Evolutionary conservation across 2,113 vertebrate species (phyloP).

Genomic region (Nannospalax galili): DNA sequence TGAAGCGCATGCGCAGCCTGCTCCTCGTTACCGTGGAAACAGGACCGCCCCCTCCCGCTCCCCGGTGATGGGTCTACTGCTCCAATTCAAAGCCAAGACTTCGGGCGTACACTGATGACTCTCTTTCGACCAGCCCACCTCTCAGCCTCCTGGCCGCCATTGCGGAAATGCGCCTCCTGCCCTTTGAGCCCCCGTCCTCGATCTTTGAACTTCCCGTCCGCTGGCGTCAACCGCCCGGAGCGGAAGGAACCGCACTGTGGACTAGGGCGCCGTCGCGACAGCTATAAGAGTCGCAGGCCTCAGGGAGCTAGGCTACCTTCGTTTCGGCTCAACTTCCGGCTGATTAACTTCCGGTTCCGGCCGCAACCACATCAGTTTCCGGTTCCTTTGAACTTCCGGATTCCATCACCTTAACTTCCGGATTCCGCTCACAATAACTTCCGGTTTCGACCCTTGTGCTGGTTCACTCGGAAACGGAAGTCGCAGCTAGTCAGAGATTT

Average conservation of each 20-base stretch:
- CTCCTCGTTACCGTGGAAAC: neutral
- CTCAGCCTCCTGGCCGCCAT: neutral
- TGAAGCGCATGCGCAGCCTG: neutral
- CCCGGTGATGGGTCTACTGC: too few species aligned
- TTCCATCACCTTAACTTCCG: neutral
- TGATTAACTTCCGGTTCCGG: neutral
- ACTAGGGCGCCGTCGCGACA: neutral
- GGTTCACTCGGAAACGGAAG: neutral
- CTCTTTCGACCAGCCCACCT: neutral
- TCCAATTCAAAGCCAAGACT: neutral
- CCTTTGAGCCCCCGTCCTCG: neutral
- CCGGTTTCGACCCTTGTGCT: too few species aligned
- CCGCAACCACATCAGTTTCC: too few species aligned
- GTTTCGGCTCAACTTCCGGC: neutral
- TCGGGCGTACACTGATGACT: neutral
- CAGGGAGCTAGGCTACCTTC: neutral
- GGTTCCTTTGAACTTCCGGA: too few species aligned
- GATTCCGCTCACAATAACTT: neutral
- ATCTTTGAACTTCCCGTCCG: neutral
- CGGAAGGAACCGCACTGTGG: too few species aligned
- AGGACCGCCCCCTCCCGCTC: neutral
- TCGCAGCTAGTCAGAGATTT: fast-evolving
- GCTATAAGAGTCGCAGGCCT: neutral
- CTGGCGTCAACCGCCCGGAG: neutral
- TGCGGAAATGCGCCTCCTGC: neutral